These are phyloP conservation scores for Tigriopus japonicus DNA, from an alignment of 1,140 invertebrate genomes.

Conservation along the genomic window DNA sequence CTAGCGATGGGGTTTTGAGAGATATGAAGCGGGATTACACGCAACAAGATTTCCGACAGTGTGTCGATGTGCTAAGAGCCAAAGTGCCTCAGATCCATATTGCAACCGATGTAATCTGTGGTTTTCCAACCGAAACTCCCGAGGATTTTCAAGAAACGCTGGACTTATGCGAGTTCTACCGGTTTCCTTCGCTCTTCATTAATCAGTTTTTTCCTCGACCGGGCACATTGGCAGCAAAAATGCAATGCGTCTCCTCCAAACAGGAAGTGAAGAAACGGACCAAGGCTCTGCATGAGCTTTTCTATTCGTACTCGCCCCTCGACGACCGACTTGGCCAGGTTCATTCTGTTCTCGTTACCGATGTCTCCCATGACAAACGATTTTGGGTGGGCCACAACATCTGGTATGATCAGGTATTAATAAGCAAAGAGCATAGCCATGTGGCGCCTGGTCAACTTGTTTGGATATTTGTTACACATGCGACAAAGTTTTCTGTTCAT, in stretches of 20 bases:
- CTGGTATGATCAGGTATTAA: slow-evolving; percentile 74
- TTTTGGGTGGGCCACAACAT: slow-evolving; percentile 90
- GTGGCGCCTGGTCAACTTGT: slow-evolving; percentile 24
- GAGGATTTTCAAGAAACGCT: slow-evolving; percentile 77
- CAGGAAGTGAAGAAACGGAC: slow-evolving; percentile 75
- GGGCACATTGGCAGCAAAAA: slow-evolving; percentile 79
- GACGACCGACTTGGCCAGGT: slow-evolving; percentile 47
- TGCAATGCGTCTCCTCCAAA: slow-evolving; percentile 57
- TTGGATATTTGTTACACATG: slow-evolving; percentile 48
- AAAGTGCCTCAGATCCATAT: slow-evolving; percentile 74
- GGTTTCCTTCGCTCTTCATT: slow-evolving; percentile 86
- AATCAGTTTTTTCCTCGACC: slow-evolving; percentile 94
- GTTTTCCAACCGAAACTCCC: slow-evolving; percentile 89
- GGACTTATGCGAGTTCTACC: slow-evolving; percentile 60
- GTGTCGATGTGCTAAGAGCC: slow-evolving; percentile 62
- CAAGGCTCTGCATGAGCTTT: slow-evolving; percentile 68
- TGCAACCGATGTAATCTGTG: slow-evolving; percentile 95
- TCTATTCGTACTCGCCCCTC: slow-evolving; percentile 77
- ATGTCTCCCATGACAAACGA: slow-evolving; percentile 71
- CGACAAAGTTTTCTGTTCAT: slow-evolving; percentile 70
- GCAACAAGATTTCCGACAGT: slow-evolving; percentile 62
- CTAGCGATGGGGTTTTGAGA: slow-evolving; percentile 70
- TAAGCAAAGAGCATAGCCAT: not conserved
- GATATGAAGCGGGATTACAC: slow-evolving; percentile 96
- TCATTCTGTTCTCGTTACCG: slow-evolving; percentile 73